These are phyloP conservation scores for Enteromius unitaeniatus DNA, from an alignment of 2,797 vertebrate species.

Conservation along the genomic window DNA sequence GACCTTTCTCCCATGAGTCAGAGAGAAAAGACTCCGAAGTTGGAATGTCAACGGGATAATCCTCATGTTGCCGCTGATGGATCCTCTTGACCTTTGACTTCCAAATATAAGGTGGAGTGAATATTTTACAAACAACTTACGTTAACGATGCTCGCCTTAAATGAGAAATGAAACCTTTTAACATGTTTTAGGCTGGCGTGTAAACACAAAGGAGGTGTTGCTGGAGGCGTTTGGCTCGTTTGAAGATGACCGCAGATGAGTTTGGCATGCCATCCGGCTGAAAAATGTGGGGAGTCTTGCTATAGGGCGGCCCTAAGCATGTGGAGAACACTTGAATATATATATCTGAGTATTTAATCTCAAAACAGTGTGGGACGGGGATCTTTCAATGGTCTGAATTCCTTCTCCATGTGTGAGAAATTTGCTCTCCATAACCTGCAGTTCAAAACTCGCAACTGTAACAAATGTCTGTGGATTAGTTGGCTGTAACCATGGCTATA, in stretches of 20 bases:
- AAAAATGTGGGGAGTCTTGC: conserved; percentile 54
- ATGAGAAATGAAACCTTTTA: conserved; percentile 46
- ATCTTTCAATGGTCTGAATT: conserved; percentile 59
- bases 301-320: conserved; percentile 52
- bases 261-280: conserved; percentile 55
- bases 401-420: conserved; percentile 61
- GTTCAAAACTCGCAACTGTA: conserved; percentile 48
- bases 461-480: conserved; percentile 55
- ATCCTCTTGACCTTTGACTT: conserved; percentile 84
- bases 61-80: conserved; percentile 81
- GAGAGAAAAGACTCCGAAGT: conserved; percentile 79
- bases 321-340: conserved; percentile 58
- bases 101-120: conserved; percentile 70
- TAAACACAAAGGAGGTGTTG: conserved; percentile 51
- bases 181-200: conserved; percentile 22
- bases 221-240: conserved; percentile 41
- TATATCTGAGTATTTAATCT: conserved; percentile 60
- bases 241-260: conserved; percentile 62
- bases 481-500: conserved; percentile 43
- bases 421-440: conserved; percentile 41
- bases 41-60: conserved; percentile 85
- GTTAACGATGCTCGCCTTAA: conserved; percentile 48
- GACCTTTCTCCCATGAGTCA: conserved; percentile 76
- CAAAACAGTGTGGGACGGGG: conserved; percentile 56
- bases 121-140: conserved; percentile 78